Evolutionary conservation across 2,888 invertebrate genomes (phyloP).

Genomic region (Syrista parreyssii): DNA sequence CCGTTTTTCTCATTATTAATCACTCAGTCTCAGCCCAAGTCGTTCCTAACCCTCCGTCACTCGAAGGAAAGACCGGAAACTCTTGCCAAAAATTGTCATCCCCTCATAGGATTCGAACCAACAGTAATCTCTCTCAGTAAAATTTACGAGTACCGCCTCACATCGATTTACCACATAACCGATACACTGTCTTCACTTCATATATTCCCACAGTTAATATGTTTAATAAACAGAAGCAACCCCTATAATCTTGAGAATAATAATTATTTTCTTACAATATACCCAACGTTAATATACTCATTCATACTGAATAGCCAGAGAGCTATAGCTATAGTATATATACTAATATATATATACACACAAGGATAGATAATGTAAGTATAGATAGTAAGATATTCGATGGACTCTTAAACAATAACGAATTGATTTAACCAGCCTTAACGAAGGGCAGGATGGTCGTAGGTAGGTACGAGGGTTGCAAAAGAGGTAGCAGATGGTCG

Average conservation of each 20-base stretch:
- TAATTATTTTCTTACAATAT: background rate
- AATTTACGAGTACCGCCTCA: background rate
- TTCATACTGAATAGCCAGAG: background rate
- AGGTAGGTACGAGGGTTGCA: constrained; percentile 13
- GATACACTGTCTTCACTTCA: background rate
- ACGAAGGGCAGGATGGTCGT: background rate
- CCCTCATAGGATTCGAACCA: background rate
- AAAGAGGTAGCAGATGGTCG: constrained; percentile 53
- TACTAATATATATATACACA: background rate
- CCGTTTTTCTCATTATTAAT: constrained; percentile 57
- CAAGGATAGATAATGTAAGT: background rate
- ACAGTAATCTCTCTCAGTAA: background rate
- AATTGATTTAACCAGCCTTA: background rate
- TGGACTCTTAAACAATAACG: background rate
- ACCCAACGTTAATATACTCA: background rate
- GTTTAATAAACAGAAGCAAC: background rate
- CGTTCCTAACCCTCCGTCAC: background rate
- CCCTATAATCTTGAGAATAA: background rate
- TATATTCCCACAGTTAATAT: background rate
- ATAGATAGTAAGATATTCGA: background rate
- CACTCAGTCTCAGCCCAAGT: constrained; percentile 11
- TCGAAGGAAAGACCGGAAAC: background rate
- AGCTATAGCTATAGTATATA: background rate
- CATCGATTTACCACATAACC: background rate
- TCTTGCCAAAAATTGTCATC: background rate